A percentile compares a stretch with the other conserved stretches of the same genome.
Evolutionary conservation across 2,797 vertebrate species (phyloP).

Genomic region (Coranthus polyacanthus): DNA sequence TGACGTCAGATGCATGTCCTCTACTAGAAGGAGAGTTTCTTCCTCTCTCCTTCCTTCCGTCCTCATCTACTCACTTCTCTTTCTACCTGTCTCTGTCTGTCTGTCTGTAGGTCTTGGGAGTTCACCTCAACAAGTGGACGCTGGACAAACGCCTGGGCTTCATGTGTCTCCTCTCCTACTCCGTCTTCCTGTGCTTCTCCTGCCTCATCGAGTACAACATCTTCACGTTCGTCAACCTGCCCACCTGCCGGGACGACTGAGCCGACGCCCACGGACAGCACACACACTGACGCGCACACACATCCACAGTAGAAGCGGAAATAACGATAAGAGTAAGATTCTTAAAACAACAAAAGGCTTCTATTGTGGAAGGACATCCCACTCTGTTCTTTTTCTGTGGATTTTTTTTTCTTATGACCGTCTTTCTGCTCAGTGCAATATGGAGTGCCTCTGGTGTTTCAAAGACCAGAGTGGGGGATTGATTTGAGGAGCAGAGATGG

Average conservation of each 20-base stretch:
- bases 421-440: constrained; percentile 65
- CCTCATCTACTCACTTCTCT: constrained; percentile 37
- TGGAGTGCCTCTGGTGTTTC: constrained; percentile 43
- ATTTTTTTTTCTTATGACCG: constrained; percentile 3
- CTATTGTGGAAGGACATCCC: constrained; percentile 14
- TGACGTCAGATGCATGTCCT: not conserved
- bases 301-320: not conserved
- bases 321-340: too few relatives aligned
- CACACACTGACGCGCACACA: constrained; percentile 25
- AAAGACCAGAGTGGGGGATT: constrained; percentile 12
- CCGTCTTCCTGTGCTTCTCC: constrained; percentile 97
- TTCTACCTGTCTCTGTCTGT: constrained; percentile 6
- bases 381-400: constrained; percentile 9
- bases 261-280: not conserved
- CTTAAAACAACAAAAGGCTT: not conserved
- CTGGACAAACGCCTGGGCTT: constrained; percentile 93
- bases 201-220: constrained; percentile 99
- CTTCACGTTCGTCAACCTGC: constrained; percentile 98
- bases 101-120: constrained; percentile 89
- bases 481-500: constrained; percentile 28
- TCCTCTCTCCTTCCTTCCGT: not conserved
- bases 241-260: constrained; percentile 90
- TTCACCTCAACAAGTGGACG: constrained; percentile 96
- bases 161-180: constrained; percentile 91
- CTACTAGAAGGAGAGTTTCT: too few relatives aligned